phyloP scores from a whole-genome alignment of 2,888 invertebrate genomes.

The Epinotia nisella region DNA sequence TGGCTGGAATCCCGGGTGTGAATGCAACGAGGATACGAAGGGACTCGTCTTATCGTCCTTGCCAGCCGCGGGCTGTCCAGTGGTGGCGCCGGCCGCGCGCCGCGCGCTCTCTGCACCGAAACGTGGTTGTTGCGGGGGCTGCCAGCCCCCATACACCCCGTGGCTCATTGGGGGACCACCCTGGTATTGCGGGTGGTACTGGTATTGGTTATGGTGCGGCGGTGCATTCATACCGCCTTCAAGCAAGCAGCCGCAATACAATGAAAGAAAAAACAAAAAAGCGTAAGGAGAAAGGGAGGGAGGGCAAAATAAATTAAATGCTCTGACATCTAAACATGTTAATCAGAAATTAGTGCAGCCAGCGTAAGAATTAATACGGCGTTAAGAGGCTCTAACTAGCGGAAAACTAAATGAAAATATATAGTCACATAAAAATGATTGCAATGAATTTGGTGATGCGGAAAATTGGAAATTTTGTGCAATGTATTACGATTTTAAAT shows the following conservation, averaged over 20 bases:
- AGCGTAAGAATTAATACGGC: slow-evolving; percentile 56
- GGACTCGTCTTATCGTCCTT: slow-evolving; percentile 91
- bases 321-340: slow-evolving; percentile 60
- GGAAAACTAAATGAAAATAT: slow-evolving; percentile 54
- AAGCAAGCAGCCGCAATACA: slow-evolving; percentile 84
- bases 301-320: slow-evolving; percentile 71
- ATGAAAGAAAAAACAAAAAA: slow-evolving; percentile 84
- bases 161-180: slow-evolving; percentile 68
- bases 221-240: slow-evolving; percentile 85
- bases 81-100: slow-evolving; percentile 60
- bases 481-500: slow-evolving; percentile 62
- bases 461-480: slow-evolving; percentile 70
- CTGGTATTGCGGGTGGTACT: slow-evolving; percentile 82
- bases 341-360: slow-evolving; percentile 66
- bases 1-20: slow-evolving; percentile 96
- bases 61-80: slow-evolving; percentile 54
- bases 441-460: slow-evolving; percentile 64
- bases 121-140: slow-evolving; percentile 74
- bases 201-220: slow-evolving; percentile 83
- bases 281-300: slow-evolving; percentile 78
- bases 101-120: slow-evolving; percentile 82
- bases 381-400: slow-evolving; percentile 72
- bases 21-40: slow-evolving; percentile 94
- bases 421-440: slow-evolving; percentile 54
- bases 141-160: slow-evolving; percentile 61